These are phyloP conservation scores for Saimiri boliviensis DNA, from an alignment of 2,113 vertebrate genomes.

Conservation along the genomic window DNA sequence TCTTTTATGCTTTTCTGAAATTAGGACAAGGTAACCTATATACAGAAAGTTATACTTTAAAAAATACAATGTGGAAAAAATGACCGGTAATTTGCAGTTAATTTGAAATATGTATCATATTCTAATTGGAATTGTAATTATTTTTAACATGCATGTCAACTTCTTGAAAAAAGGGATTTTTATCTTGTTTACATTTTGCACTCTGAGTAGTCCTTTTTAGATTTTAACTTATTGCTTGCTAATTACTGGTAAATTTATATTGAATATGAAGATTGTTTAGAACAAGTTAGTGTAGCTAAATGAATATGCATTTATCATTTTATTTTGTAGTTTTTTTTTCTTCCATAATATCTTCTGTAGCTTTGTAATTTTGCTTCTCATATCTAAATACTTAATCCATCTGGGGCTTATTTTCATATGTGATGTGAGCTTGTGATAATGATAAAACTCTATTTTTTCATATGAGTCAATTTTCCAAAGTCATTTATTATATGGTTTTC, in stretches of 20 bases:
- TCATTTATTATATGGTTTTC: conserved; percentile 21
- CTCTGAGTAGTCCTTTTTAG: background rate
- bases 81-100: background rate
- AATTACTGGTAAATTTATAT: background rate
- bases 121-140: background rate
- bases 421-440: background rate
- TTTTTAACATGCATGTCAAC: background rate
- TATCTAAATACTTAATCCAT: background rate
- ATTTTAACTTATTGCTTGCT: background rate
- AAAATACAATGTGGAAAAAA: background rate
- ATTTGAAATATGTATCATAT: background rate
- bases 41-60: background rate
- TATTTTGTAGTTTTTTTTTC: background rate
- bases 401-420: background rate
- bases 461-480: background rate
- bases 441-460: background rate
- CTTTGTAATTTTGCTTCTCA: background rate
- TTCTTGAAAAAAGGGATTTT: background rate
- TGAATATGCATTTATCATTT: background rate
- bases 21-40: background rate
- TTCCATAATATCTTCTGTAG: background rate
- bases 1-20: background rate
- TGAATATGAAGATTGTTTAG: background rate
- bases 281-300: background rate
- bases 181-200: background rate